Percentiles rank a stretch among this genome's conserved stretches.
Evolutionary conservation across 2,113 vertebrate genomes (phyloP).

Genomic region (Ammodramus savannarum): DNA sequence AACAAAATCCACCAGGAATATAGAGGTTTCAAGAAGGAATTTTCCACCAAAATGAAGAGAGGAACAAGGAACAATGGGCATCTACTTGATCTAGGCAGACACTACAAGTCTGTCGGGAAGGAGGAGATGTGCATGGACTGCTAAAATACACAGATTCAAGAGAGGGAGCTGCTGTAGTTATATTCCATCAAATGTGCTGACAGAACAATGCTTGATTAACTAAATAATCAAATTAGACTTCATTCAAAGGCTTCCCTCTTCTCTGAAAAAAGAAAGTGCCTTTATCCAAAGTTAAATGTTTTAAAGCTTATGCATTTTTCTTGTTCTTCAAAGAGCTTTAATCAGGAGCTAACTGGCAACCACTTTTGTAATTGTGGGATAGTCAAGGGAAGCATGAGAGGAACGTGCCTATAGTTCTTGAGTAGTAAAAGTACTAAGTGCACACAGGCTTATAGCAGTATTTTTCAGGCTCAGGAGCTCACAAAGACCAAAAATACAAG

Average conservation of each 20-base stretch:
- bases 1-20: not conserved
- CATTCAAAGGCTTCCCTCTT: not conserved
- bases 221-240: not conserved
- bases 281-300: not conserved
- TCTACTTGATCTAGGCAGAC: not conserved
- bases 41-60: not conserved
- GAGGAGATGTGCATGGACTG: not conserved
- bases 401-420: accelerated
- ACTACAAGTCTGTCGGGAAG: not conserved
- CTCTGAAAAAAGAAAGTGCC: not conserved
- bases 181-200: not conserved
- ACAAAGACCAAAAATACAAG: not conserved
- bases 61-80: not conserved
- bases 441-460: not conserved
- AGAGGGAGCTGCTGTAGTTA: not conserved
- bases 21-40: not conserved
- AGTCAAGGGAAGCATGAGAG: not conserved
- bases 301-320: not conserved
- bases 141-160: not conserved
- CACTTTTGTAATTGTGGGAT: not conserved
- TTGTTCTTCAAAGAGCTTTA: not conserved
- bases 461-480: not conserved
- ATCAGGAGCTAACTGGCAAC: not conserved
- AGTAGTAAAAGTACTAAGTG: not conserved
- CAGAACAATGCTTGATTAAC: not conserved